phyloP scores from a whole-genome alignment of 2,113 vertebrate genomes.

The Poeciliopsis occidentalis region DNA sequence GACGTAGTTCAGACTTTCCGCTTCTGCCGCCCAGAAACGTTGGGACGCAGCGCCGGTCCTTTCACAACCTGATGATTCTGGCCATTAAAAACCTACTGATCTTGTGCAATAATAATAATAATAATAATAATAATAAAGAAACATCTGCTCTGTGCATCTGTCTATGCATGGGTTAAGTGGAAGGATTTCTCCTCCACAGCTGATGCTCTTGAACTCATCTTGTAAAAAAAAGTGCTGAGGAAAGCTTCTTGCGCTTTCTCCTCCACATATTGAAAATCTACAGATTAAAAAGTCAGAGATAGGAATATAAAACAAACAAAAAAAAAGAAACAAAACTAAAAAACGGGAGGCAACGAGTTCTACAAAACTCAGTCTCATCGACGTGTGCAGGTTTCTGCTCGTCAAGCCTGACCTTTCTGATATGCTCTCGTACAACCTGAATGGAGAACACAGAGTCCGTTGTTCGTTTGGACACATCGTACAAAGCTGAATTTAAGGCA shows the following conservation, averaged over 20 bases:
- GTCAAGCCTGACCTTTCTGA: slow-evolving; percentile 9
- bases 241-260: slow-evolving; percentile 42
- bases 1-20: slow-evolving; percentile 24
- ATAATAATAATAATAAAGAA: neutral
- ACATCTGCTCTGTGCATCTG: slow-evolving; percentile 4
- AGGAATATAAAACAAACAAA: slow-evolving; percentile 19
- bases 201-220: slow-evolving; percentile 26
- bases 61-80: slow-evolving; percentile 44
- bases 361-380: neutral
- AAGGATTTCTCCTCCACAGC: slow-evolving; percentile 15
- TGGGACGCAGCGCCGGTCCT: slow-evolving; percentile 37
- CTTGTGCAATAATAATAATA: slow-evolving; percentile 47
- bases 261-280: slow-evolving; percentile 13
- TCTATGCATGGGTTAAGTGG: slow-evolving; percentile 18
- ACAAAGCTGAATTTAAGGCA: slow-evolving; percentile 82
- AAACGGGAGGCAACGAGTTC: neutral
- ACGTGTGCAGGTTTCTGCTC: slow-evolving; percentile 17
- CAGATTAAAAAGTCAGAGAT: slow-evolving; percentile 9
- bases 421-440: slow-evolving; percentile 38
- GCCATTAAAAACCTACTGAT: neutral
- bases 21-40: slow-evolving; percentile 12
- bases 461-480: slow-evolving; percentile 57
- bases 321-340: slow-evolving; percentile 12
- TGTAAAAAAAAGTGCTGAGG: slow-evolving; percentile 44
- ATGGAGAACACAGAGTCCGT: slow-evolving; percentile 30